Evolutionary conservation across 2,888 invertebrate genomes (phyloP).

Genomic region (Stenurella melanura): DNA sequence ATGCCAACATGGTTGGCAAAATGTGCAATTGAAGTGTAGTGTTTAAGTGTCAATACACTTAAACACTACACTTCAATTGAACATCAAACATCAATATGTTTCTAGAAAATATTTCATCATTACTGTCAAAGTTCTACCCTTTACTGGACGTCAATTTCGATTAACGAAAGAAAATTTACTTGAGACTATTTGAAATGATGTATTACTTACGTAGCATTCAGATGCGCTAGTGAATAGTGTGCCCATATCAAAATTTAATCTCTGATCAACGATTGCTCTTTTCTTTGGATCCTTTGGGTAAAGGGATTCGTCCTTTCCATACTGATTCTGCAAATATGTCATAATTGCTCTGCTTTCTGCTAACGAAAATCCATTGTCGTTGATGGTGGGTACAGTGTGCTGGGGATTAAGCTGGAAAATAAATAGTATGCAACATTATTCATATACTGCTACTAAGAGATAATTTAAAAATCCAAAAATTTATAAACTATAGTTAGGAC

Average conservation of each 20-base stretch:
- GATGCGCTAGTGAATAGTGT: background rate
- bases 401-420: background rate
- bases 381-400: constrained; percentile 4
- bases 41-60: too few relatives aligned
- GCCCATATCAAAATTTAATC: constrained; percentile 8
- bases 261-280: background rate
- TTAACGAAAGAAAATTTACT: too few relatives aligned
- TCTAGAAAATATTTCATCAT: background rate
- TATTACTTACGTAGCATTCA: constrained; percentile 1
- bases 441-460: too few relatives aligned
- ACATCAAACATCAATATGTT: too few relatives aligned
- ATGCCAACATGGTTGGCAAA: too few relatives aligned
- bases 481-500: too few relatives aligned
- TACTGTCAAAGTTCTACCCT: too few relatives aligned
- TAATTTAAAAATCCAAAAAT: too few relatives aligned
- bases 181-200: background rate
- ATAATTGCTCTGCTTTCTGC: constrained; percentile 13
- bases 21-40: too few relatives aligned
- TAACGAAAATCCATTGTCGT: background rate
- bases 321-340: constrained; percentile 1
- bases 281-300: constrained; percentile 7
- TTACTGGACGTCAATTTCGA: too few relatives aligned
- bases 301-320: background rate
- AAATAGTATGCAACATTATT: background rate
- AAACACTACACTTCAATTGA: too few relatives aligned